Conservation (phyloP, 2,888 invertebrate genomes). For the Hypercompe scribonia region DNA sequence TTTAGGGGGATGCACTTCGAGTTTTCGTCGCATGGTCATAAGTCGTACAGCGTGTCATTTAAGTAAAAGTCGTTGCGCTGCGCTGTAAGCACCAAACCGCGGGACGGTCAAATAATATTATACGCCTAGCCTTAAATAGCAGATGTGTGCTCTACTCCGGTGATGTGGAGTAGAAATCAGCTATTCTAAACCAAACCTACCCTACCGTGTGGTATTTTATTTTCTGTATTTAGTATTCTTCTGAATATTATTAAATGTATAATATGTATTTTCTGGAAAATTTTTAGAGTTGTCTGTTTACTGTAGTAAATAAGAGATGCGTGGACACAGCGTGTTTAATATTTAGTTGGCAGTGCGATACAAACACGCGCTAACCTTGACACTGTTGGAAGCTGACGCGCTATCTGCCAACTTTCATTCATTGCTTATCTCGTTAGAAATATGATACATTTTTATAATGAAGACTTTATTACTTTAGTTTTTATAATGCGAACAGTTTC, state of each 20-base stretch:
- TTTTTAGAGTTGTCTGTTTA: constrained; percentile 25
- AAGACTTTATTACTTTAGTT: not conserved
- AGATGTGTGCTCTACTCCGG: not conserved
- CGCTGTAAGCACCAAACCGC: not conserved
- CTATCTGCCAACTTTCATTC: constrained; percentile 78
- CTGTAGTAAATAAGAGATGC: constrained; percentile 38
- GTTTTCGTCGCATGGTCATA: no score
- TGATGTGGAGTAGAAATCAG: not conserved
- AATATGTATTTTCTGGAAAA: constrained; percentile 19
- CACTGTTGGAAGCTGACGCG: constrained; percentile 65
- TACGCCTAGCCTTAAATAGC: not conserved
- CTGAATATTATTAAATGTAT: not conserved
- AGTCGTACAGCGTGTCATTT: no score
- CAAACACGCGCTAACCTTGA: constrained; percentile 69
- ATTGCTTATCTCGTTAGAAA: constrained; percentile 57
- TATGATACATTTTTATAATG: constrained; percentile 28
- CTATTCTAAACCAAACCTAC: not conserved
- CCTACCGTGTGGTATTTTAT: not conserved
- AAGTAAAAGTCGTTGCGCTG: no score
- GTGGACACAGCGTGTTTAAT: constrained; percentile 36
- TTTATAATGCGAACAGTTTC: not conserved
- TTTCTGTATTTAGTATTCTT: not conserved
- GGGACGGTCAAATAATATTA: not conserved
- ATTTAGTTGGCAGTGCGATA: constrained; percentile 62
- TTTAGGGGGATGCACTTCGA: no score